phyloP scores from a whole-genome alignment of 2,888 invertebrate species.

The Deilephila porcellus region DNA sequence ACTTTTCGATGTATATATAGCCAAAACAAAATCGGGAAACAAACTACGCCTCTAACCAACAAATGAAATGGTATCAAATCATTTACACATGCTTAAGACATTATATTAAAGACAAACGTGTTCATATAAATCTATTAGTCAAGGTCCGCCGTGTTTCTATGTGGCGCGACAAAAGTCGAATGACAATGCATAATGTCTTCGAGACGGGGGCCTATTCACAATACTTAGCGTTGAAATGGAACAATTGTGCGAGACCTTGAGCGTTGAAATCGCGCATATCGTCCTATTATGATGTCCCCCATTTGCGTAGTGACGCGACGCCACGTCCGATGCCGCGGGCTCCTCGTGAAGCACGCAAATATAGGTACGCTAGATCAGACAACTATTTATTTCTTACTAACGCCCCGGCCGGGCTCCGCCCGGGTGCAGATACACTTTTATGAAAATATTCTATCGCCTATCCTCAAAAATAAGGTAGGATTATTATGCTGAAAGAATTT shows the following conservation, averaged over 20 bases:
- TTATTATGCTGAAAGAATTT: too few species aligned
- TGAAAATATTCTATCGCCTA: too few species aligned
- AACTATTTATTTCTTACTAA: neutral
- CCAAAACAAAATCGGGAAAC: too few species aligned
- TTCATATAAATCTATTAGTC: slow-evolving; percentile 6
- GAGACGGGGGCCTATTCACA: slow-evolving; percentile 44
- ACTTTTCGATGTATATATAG: too few species aligned
- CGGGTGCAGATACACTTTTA: too few species aligned
- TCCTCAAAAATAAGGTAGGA: too few species aligned
- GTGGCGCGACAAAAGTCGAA: slow-evolving; percentile 24
- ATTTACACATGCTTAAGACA: neutral
- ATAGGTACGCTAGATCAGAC: neutral
- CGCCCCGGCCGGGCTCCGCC: too few species aligned
- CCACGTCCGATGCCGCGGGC: slow-evolving; percentile 24
- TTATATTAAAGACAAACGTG: neutral
- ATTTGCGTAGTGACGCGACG: slow-evolving; percentile 45
- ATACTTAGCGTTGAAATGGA: slow-evolving; percentile 51
- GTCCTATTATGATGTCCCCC: slow-evolving; percentile 53
- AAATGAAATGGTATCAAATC: too few species aligned
- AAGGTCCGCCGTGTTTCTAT: slow-evolving; percentile 27
- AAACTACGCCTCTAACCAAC: too few species aligned
- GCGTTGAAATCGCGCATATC: slow-evolving; percentile 54
- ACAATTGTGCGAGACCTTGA: slow-evolving; percentile 60
- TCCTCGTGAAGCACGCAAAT: neutral
- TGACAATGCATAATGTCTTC: slow-evolving; percentile 31